Conservation (phyloP, 1,140 invertebrate genomes). For the Trichomalopsis sarcophagae region DNA sequence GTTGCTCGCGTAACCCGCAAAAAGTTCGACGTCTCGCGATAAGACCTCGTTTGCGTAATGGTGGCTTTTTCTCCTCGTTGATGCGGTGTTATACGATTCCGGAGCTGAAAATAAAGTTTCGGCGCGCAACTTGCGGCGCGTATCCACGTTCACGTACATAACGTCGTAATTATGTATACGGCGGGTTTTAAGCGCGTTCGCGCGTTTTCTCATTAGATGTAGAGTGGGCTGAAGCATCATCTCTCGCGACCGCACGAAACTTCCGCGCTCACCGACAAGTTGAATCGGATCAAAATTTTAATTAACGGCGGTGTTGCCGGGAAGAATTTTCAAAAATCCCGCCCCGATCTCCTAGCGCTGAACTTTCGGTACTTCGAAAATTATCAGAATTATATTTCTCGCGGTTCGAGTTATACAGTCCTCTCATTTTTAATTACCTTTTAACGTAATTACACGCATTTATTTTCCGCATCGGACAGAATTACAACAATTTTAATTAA, state of each 20-base stretch:
- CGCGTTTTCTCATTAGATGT: neutral
- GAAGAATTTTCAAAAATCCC: conserved; percentile 31
- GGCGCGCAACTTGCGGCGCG: too few species aligned
- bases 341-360: neutral
- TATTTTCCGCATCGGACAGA: neutral
- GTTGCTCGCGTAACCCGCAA: neutral
- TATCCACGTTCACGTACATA: neutral
- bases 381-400: too few species aligned
- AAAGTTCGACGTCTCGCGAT: neutral
- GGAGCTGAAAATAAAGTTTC: conserved; percentile 5
- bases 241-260: neutral
- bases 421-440: too few species aligned
- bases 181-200: neutral
- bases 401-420: too few species aligned
- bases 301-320: neutral
- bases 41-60: neutral
- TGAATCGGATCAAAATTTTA: conserved; percentile 41
- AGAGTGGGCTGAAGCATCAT: neutral
- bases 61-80: neutral
- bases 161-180: neutral
- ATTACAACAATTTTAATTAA: neutral
- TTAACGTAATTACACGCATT: too few species aligned
- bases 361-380: too few species aligned
- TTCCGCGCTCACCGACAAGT: neutral
- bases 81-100: neutral